Conservation (phyloP, 1,140 invertebrate species). For the Scylla paramamosain region DNA sequence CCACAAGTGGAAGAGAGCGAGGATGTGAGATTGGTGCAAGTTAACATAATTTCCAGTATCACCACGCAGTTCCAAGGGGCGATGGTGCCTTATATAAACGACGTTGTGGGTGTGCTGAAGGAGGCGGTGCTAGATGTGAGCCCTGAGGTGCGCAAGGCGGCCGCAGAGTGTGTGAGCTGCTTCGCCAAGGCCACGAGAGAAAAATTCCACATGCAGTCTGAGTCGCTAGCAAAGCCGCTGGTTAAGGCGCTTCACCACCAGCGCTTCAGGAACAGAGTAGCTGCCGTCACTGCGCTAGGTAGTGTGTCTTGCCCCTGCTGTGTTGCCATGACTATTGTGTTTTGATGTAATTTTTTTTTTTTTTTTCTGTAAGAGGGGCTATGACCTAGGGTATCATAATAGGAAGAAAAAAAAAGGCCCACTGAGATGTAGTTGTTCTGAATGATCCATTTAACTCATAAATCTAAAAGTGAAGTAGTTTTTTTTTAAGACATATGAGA, state of each 20-base stretch:
- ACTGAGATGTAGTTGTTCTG: too few relatives aligned
- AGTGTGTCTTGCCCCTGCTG: background rate
- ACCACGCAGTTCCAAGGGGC: constrained; percentile 36
- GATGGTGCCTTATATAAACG: constrained; percentile 65
- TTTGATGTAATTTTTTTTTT: too few relatives aligned
- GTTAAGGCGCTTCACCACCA: constrained; percentile 54
- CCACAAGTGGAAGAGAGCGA: constrained; percentile 59
- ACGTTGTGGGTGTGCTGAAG: constrained; percentile 60
- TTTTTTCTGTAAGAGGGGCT: too few relatives aligned
- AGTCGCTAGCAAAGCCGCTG: constrained; percentile 58
- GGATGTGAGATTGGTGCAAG: constrained; percentile 41
- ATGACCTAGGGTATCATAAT: too few relatives aligned
- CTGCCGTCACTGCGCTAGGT: constrained; percentile 61
- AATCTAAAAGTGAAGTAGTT: too few relatives aligned
- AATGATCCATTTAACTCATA: too few relatives aligned
- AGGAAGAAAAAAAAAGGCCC: too few relatives aligned
- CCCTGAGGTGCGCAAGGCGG: constrained; percentile 61
- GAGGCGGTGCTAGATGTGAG: constrained; percentile 33
- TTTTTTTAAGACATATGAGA: too few relatives aligned
- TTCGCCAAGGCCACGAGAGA: constrained; percentile 39
- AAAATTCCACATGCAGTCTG: constrained; percentile 67
- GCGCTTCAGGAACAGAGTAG: constrained; percentile 66
- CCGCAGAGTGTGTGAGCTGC: constrained; percentile 50
- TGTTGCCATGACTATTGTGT: too few relatives aligned
- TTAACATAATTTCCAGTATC: constrained; percentile 43